Conservation (phyloP, 2,888 invertebrate genomes). For the Phaedon cochleariae region DNA sequence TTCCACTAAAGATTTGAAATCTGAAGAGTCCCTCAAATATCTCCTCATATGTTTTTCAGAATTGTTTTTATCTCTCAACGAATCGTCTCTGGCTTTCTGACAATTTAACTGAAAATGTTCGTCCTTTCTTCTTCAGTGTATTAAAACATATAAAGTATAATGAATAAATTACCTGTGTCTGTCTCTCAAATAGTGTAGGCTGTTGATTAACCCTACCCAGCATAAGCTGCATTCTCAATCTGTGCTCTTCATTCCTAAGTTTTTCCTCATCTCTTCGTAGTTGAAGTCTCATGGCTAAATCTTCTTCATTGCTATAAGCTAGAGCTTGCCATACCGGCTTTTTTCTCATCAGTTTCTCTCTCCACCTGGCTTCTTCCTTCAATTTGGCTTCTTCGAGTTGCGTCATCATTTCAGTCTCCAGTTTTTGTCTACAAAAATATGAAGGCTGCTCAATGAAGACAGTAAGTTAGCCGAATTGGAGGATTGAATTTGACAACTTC, state of each 20-base stretch:
- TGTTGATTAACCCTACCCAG: conserved; percentile 74
- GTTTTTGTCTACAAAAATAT: conserved; percentile 63
- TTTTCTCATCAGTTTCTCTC: conserved; percentile 68
- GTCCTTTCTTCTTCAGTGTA: neutral
- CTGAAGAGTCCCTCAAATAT: conserved; percentile 50
- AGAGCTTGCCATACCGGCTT: conserved; percentile 78
- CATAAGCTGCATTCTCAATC: conserved; percentile 78
- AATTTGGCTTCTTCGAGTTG: conserved; percentile 69
- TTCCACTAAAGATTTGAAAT: conserved; percentile 59
- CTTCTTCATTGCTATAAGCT: conserved; percentile 72
- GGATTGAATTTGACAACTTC: too few relatives aligned
- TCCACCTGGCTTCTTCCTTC: conserved; percentile 67
- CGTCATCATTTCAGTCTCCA: conserved; percentile 70
- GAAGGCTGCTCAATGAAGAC: too few relatives aligned
- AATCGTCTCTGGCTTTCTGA: conserved; percentile 49
- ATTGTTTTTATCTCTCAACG: conserved; percentile 37
- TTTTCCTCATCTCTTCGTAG: conserved; percentile 74
- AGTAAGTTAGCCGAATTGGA: too few relatives aligned
- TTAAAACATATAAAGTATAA: too few relatives aligned
- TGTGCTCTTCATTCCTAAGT: conserved; percentile 73
- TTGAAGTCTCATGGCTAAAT: conserved; percentile 72
- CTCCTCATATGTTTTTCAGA: conserved; percentile 43
- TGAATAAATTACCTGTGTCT: conserved; percentile 66
- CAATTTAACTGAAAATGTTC: conserved; percentile 47
- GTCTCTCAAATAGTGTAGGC: conserved; percentile 75